Conservation (phyloP, 2,113 vertebrate species). For the Ammodytes marinus region DNA sequence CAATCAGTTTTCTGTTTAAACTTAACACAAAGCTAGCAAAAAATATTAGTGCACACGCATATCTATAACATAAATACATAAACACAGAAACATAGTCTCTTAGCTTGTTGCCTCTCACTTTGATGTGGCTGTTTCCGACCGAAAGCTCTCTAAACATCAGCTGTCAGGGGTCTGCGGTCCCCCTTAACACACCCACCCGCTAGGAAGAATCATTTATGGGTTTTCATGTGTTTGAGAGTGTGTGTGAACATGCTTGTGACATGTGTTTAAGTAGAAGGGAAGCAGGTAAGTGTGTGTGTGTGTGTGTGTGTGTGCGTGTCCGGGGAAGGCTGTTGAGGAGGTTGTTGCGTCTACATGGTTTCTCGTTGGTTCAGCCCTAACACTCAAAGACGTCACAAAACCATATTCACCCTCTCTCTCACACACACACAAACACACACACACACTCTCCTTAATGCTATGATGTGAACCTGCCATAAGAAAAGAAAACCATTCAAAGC, state of each 20-base stretch:
- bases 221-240: constrained; percentile 51
- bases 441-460: constrained; percentile 19
- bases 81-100: constrained; percentile 26
- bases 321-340: constrained; percentile 25
- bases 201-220: constrained; percentile 50
- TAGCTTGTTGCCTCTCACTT: constrained; percentile 31
- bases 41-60: background rate
- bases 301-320: constrained; percentile 36
- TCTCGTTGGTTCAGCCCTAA: constrained; percentile 61
- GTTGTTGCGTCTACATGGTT: constrained; percentile 24
- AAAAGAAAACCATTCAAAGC: constrained; percentile 35
- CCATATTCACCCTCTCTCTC: constrained; percentile 51
- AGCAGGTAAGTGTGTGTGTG: constrained; percentile 8
- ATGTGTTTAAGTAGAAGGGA: too few species aligned
- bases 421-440: constrained; percentile 4
- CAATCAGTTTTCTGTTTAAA: background rate
- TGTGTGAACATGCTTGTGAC: constrained; percentile 12
- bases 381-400: constrained; percentile 64
- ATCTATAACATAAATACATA: constrained; percentile 28
- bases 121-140: constrained; percentile 28
- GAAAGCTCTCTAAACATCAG: constrained; percentile 60
- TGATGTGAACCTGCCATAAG: constrained; percentile 40
- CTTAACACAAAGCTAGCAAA: background rate
- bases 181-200: constrained; percentile 33
- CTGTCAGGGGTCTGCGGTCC: constrained; percentile 30